Evolutionary conservation across 2,888 invertebrate species (phyloP), one percentile per base, ranked within the genome.

Genomic region (Unio delphinus): DNA sequence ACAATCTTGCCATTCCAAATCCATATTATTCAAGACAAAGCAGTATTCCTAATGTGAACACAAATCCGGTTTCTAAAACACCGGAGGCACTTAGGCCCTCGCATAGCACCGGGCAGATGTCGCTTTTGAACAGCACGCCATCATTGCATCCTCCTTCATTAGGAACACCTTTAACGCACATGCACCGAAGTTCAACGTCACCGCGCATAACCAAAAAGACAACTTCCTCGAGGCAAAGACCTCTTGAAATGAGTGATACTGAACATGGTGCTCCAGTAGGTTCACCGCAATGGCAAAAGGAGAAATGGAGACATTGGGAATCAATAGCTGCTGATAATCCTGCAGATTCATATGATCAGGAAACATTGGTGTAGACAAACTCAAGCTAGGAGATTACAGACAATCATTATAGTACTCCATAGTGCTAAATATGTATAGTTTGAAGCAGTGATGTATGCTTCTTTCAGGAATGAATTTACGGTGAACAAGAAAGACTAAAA

Each of bases 241-340:
- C 86, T 54, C 76, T 84, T 60, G 82, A 82, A 55, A 68, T 82
- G 65, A 75, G 64, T 30, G 62, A 68, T 8, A 55, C 64, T 8
- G 17, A 64, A 28, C 65, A 45, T 8, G 66, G 73, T 54, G 76
- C 82, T 8, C 77, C 82, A 55, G 72, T 72, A 28, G 82, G 81
- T 58, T 73, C 79, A 23, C 76, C 83, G 20, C 83, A 83, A 45
- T 87, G 87, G 87, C 86, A 87, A 67, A 73, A 80, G 65, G 85
- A 87, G 69, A 74, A 86, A 55, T 87, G 88, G 87, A 80, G 83
- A 65, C 85, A 85, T 58, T 87, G 87, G 88, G 86, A 86, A 60
- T 71, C 77, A 64, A 74, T 87, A 67, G 82, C 87, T 7, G 75
- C 83, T 34, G 82, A 85, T 60, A 82, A 79, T 64, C 72, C 76